phyloP scores from a whole-genome alignment of 2,797 vertebrate genomes.

The Chrosomus eos region DNA sequence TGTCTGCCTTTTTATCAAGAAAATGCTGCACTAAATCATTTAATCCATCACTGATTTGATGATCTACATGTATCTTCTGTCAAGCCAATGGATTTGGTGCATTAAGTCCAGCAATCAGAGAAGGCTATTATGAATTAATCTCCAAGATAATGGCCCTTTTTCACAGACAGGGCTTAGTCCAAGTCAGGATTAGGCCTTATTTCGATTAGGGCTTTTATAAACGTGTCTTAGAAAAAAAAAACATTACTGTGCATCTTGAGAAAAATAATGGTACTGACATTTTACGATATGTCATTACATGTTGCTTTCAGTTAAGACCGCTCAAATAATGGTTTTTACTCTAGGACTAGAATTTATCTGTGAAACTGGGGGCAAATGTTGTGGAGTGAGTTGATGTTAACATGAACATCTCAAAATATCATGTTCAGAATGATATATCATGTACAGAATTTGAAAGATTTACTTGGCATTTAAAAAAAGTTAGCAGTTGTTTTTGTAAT shows the following conservation, averaged over 20 bases:
- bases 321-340: no score
- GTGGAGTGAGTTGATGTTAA: not conserved
- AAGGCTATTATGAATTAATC: not conserved
- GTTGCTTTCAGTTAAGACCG: no score
- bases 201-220: no score
- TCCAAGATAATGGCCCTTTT: not conserved
- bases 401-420: not conserved
- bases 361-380: no score
- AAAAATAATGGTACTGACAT: no score
- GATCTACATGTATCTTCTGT: not conserved
- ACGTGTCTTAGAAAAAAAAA: no score
- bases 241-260: no score
- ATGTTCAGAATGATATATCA: no score
- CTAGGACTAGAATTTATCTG: no score
- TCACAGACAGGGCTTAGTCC: no score
- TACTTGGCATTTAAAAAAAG: not conserved
- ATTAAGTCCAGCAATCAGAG: not conserved
- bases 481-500: not conserved
- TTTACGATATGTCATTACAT: no score
- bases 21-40: not conserved
- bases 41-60: not conserved
- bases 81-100: not conserved
- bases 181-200: no score
- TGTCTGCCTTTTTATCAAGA: not conserved
- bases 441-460: not conserved